Evolutionary conservation across 53 echinoderm and acorn worm species (phyloP).

Genomic region (Crossaster papposus): DNA sequence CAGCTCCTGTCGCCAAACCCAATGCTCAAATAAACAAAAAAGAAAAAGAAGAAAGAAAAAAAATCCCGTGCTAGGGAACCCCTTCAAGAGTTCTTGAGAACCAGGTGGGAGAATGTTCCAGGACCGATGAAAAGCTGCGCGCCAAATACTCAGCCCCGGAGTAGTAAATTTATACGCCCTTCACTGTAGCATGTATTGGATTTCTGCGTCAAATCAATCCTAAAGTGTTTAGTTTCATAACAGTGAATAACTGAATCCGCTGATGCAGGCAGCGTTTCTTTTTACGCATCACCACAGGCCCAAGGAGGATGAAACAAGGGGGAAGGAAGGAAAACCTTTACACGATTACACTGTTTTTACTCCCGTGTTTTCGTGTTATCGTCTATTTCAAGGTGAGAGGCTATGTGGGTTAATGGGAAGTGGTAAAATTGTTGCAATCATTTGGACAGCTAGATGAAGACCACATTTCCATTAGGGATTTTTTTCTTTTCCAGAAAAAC

Average conservation of each 20-base stretch:
- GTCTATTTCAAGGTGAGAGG: slow-evolving; percentile 38
- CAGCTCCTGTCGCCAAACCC: slow-evolving; percentile 13
- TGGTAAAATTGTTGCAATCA: slow-evolving; percentile 52
- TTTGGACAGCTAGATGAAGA: slow-evolving; percentile 16
- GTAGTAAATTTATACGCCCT: slow-evolving; percentile 62
- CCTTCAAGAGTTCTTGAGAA: slow-evolving; percentile 54
- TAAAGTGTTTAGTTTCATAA: slow-evolving; percentile 62
- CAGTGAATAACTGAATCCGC: slow-evolving; percentile 59
- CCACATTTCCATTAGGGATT: slow-evolving; percentile 32
- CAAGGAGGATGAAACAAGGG: slow-evolving; percentile 28
- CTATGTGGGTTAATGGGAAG: slow-evolving; percentile 52
- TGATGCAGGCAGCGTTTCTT: slow-evolving; percentile 30
- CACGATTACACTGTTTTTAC: slow-evolving; percentile 60
- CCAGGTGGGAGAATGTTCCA: slow-evolving; percentile 59
- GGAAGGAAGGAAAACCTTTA: slow-evolving; percentile 41
- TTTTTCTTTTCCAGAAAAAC: background rate
- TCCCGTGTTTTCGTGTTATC: slow-evolving; percentile 47
- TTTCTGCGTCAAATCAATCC: slow-evolving; percentile 60
- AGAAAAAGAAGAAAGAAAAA: background rate
- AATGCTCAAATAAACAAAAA: background rate
- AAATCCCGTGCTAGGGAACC: slow-evolving; percentile 7
- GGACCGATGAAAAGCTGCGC: slow-evolving; percentile 54
- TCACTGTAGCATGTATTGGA: slow-evolving; percentile 65
- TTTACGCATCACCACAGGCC: slow-evolving; percentile 59
- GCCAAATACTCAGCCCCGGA: slow-evolving; percentile 50